Evolutionary conservation across 2,888 invertebrate species (phyloP).

Genomic region (Rhagonycha fulva): DNA sequence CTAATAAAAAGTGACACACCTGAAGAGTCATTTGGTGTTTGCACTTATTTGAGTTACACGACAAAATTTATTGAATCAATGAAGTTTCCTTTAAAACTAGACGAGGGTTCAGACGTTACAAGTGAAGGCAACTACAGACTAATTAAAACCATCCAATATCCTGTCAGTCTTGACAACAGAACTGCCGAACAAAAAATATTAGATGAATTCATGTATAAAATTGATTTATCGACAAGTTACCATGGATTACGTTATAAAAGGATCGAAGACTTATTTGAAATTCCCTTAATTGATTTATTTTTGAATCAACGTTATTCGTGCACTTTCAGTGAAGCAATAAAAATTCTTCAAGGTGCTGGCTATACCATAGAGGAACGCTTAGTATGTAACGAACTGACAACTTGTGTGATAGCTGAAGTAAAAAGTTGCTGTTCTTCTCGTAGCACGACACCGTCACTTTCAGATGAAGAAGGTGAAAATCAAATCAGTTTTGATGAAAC

Average conservation of each 20-base stretch:
- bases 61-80: not conserved
- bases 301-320: constrained; percentile 32
- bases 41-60: constrained; percentile 40
- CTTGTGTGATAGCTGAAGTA: constrained; percentile 39
- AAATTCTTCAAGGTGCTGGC: constrained; percentile 40
- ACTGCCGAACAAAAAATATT: constrained; percentile 55
- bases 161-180: constrained; percentile 53
- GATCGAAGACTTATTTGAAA: constrained; percentile 45
- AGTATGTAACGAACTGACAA: constrained; percentile 35
- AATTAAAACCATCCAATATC: constrained; percentile 58
- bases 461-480: not conserved
- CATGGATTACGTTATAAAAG: constrained; percentile 47
- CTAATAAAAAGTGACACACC: not conserved
- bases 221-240: constrained; percentile 43
- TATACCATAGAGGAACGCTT: constrained; percentile 48
- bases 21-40: constrained; percentile 44
- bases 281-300: constrained; percentile 50
- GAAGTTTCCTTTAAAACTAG: not conserved
- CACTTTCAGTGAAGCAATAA: constrained; percentile 38
- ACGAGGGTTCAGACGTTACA: not conserved
- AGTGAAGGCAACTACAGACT: constrained; percentile 51
- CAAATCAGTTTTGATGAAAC: not conserved
- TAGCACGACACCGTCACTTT: not conserved
- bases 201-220: constrained; percentile 53
- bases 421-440: not conserved